Percentiles rank a stretch among this genome's conserved stretches.
Conservation (phyloP, 2,888 invertebrate species). For the Tachina grossa region DNA sequence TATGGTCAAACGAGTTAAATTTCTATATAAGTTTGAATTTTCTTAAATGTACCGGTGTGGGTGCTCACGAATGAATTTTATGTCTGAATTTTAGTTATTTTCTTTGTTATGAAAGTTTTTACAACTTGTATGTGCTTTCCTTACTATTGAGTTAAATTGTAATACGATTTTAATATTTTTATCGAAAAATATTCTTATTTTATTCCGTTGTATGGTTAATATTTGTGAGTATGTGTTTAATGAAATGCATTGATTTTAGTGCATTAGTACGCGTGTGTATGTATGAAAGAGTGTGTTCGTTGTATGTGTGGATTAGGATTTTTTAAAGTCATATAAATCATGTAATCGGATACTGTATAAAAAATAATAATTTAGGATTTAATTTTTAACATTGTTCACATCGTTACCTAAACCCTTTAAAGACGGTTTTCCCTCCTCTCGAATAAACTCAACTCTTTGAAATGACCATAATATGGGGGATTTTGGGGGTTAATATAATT, state of each 20-base stretch:
- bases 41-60: not conserved
- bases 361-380: too few species aligned
- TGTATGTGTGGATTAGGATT: too few species aligned
- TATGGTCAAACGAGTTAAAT: not conserved
- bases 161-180: conserved; percentile 29
- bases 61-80: conserved; percentile 17
- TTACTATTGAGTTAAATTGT: conserved; percentile 32
- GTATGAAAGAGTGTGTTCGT: not conserved
- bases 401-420: too few species aligned
- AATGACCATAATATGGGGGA: too few species aligned
- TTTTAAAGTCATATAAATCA: too few species aligned
- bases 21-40: not conserved
- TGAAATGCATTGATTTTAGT: conserved; percentile 8
- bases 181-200: conserved; percentile 33
- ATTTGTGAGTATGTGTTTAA: conserved; percentile 1
- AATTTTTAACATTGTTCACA: too few species aligned
- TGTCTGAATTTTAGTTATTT: conserved; percentile 34
- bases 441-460: too few species aligned
- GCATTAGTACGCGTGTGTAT: not conserved
- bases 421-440: too few species aligned
- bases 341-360: too few species aligned
- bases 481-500: too few species aligned
- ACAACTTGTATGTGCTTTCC: conserved; percentile 16
- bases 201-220: conserved; percentile 14
- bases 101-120: conserved; percentile 41